A percentile compares a stretch with the other conserved stretches of the same genome.
These are phyloP conservation scores for Apostichopus californicus DNA, from an alignment of 35 echinoderm and acorn worm genomes.

Conservation along the genomic window DNA sequence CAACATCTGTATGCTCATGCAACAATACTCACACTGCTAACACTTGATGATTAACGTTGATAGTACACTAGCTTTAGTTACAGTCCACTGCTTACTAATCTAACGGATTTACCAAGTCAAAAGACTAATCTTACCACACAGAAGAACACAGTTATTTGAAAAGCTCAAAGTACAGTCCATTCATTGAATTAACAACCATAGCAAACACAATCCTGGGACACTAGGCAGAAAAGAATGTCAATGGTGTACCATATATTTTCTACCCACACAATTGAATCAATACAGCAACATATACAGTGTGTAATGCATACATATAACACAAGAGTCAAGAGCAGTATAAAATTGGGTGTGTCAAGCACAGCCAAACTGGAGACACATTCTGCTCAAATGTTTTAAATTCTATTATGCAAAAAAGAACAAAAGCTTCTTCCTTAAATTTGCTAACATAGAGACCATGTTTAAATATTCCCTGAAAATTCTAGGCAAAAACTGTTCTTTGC, in stretches of 20 bases:
- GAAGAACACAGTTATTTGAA: background rate
- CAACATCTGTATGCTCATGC: no score
- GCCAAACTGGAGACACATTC: background rate
- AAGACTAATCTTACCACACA: background rate
- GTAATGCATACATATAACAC: background rate
- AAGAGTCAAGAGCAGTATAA: background rate
- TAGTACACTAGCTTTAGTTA: no score
- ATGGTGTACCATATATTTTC: background rate
- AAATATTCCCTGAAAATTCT: background rate
- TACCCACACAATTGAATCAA: background rate
- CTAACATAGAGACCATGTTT: no score
- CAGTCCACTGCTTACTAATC: background rate
- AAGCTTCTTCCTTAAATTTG: no score
- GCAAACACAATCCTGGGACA: background rate
- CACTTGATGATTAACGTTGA: no score
- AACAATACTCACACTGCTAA: no score
- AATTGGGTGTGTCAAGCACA: background rate
- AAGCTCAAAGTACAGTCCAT: conserved; percentile 5
- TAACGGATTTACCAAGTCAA: background rate
- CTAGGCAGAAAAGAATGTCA: background rate
- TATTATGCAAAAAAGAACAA: no score
- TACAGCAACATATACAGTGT: background rate
- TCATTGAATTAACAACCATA: background rate
- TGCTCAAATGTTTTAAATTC: background rate
- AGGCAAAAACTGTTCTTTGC: background rate